Percentiles rank a stretch among this genome's conserved stretches.
Evolutionary conservation across 1,140 invertebrate genomes (phyloP).

Genomic region (Sitophilus oryzae): DNA sequence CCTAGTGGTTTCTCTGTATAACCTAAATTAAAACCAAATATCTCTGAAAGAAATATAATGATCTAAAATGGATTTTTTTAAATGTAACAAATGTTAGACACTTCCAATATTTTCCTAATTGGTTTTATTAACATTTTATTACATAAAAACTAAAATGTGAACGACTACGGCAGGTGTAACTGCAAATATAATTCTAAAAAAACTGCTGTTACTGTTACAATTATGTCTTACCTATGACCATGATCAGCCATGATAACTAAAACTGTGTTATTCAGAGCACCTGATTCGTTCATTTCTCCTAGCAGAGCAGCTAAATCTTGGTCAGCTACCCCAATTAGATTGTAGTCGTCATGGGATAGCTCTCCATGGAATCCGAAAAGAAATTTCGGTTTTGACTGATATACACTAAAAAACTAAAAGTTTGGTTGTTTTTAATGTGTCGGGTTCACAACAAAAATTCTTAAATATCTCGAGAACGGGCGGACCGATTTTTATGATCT

Average conservation of each 20-base stretch:
- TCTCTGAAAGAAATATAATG: no score
- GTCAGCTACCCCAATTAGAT: constrained; percentile 70
- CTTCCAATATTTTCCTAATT: no score
- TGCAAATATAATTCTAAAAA: constrained; percentile 7
- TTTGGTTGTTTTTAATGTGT: constrained; percentile 4
- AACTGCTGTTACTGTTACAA: background rate
- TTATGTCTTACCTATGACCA: constrained; percentile 61
- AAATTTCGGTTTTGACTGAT: constrained; percentile 69
- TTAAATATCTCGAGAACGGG: no score
- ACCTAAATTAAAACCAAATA: no score
- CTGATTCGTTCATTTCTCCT: constrained; percentile 51
- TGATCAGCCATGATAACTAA: constrained; percentile 85
- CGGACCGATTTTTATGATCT: no score
- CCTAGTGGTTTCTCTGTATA: no score
- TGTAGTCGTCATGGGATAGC: constrained; percentile 82
- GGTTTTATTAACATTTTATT: no score
- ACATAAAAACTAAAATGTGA: no score
- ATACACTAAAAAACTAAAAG: constrained; percentile 48
- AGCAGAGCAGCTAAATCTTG: constrained; percentile 64
- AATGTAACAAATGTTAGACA: no score
- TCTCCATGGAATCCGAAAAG: constrained; percentile 82
- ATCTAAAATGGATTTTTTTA: no score
- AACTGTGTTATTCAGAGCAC: constrained; percentile 69
- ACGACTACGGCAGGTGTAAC: no score
- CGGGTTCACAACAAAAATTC: no score